Evolutionary conservation across 2,113 vertebrate species (phyloP).

Genomic region (Sinocyclocheilus rhinocerous): DNA sequence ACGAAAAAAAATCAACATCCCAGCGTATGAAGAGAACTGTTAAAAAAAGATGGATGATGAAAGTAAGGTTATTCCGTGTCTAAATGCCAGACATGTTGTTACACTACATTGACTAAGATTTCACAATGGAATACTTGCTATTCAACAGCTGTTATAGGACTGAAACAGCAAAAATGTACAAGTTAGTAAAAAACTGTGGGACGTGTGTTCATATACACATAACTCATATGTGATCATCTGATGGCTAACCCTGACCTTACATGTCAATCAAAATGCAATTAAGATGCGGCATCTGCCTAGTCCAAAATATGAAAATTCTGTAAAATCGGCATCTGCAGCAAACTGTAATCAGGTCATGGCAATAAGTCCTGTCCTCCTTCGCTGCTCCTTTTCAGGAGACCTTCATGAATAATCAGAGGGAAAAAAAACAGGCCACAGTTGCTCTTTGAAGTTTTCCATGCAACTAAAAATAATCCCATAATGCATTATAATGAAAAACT

Average conservation of each 20-base stretch:
- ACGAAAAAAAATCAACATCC: too few relatives aligned
- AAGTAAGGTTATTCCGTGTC: too few relatives aligned
- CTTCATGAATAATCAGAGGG: constrained; percentile 65
- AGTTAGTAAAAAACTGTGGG: background rate
- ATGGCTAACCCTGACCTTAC: background rate
- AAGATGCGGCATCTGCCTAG: background rate
- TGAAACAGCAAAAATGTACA: background rate
- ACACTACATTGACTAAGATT: background rate
- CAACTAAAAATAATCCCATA: constrained; percentile 51
- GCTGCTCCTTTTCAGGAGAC: constrained; percentile 52
- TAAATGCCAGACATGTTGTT: too few relatives aligned
- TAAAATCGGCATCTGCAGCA: constrained; percentile 42
- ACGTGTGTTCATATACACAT: background rate
- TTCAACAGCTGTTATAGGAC: background rate
- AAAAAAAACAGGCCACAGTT: constrained; percentile 46
- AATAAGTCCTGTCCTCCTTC: constrained; percentile 56
- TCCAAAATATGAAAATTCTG: constrained; percentile 33
- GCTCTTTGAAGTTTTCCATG: constrained; percentile 61
- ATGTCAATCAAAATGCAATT: background rate
- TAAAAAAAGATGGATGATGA: too few relatives aligned
- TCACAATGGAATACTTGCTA: background rate
- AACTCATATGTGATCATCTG: background rate
- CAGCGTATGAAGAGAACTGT: too few relatives aligned
- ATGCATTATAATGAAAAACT: constrained; percentile 32
- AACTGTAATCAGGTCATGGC: constrained; percentile 61